A percentile compares a stretch with the other conserved stretches of the same genome.
phyloP scores from a whole-genome alignment of 2,113 vertebrate genomes.

The Melanostigma gelatinosum region DNA sequence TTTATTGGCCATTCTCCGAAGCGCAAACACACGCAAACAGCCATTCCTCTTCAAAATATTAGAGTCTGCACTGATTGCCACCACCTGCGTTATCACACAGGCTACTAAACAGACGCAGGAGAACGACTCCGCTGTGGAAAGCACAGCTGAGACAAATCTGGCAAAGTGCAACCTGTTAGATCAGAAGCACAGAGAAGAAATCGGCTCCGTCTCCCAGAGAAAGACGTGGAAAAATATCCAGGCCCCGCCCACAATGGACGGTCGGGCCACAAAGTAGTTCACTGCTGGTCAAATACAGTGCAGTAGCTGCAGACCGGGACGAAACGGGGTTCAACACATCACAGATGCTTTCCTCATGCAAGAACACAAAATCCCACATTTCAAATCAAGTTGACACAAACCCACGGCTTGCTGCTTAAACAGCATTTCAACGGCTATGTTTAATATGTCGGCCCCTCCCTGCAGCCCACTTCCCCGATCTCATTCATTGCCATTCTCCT shows the following conservation, averaged over 20 bases:
- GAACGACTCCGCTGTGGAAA: slow-evolving; percentile 44
- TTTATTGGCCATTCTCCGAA: slow-evolving; percentile 60
- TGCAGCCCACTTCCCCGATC: not conserved
- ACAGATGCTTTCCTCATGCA: too few relatives aligned
- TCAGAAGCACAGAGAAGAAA: slow-evolving; percentile 16
- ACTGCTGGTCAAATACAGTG: slow-evolving; percentile 40
- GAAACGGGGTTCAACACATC: too few relatives aligned
- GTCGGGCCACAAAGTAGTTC: slow-evolving; percentile 28
- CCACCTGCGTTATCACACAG: slow-evolving; percentile 68
- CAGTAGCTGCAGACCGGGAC: not conserved
- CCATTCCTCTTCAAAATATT: slow-evolving; percentile 60
- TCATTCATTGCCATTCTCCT: not conserved
- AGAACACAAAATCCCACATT: not conserved
- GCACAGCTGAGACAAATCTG: slow-evolving; percentile 68
- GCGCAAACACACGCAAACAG: slow-evolving; percentile 47
- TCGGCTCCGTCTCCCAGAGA: slow-evolving; percentile 9
- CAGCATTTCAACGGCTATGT: not conserved
- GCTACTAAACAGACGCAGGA: slow-evolving; percentile 63
- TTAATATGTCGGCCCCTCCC: not conserved
- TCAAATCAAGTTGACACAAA: too few relatives aligned
- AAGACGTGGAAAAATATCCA: slow-evolving; percentile 18
- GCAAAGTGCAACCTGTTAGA: slow-evolving; percentile 57
- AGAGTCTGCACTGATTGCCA: slow-evolving; percentile 52
- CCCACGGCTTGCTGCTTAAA: too few relatives aligned
- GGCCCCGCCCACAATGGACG: not conserved